Conservation (phyloP, 2,888 invertebrate genomes). For the Stenolophus ochropezus region DNA sequence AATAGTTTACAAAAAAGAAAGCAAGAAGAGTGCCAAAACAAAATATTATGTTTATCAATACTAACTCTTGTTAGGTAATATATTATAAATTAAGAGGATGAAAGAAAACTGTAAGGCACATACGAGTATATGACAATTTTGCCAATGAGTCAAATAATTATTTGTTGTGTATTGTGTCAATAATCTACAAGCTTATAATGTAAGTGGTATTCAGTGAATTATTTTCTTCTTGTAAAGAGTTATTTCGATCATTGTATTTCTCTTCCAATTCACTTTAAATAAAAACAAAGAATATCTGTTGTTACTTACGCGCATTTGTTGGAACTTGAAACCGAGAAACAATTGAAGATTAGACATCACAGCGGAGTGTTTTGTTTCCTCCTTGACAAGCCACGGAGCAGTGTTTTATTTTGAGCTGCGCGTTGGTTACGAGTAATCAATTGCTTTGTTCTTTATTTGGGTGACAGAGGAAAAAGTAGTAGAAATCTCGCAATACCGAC, state of each 20-base stretch:
- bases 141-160: too few species aligned
- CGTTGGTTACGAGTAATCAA: constrained; percentile 19
- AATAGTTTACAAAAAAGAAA: too few species aligned
- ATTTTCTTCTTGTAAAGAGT: neutral
- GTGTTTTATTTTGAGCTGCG: constrained; percentile 8
- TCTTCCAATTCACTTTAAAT: constrained; percentile 37
- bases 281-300: neutral
- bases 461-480: neutral
- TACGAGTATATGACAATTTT: too few species aligned
- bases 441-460: constrained; percentile 7
- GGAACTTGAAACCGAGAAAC: neutral
- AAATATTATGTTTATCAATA: too few species aligned
- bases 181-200: neutral
- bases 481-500: neutral
- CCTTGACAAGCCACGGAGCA: neutral
- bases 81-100: too few species aligned
- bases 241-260: constrained; percentile 2
- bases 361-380: constrained; percentile 13
- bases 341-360: constrained; percentile 4
- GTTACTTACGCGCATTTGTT: neutral
- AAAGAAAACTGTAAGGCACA: too few species aligned
- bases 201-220: neutral
- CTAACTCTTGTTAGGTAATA: too few species aligned
- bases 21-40: too few species aligned
- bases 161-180: too few species aligned